Evolutionary conservation across 92 coral and sea anemone genomes (phyloP).

Genomic region (Zoanthus sociatus): DNA sequence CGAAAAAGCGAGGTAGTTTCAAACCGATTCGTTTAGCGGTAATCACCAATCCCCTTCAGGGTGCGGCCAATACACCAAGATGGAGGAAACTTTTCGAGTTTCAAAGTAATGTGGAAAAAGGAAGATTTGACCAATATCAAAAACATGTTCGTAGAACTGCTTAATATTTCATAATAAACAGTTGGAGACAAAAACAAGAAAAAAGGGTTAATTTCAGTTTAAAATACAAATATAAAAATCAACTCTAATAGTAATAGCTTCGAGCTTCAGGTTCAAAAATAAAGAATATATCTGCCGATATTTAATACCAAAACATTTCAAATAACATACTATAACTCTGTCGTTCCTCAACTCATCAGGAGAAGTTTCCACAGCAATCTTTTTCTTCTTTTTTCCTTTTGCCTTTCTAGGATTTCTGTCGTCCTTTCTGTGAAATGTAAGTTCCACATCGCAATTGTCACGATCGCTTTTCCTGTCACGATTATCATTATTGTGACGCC

Average conservation of each 20-base stretch:
- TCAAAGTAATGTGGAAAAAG: too few species aligned
- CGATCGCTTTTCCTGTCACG: conserved; percentile 5
- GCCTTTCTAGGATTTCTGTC: not conserved
- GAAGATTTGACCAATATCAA: too few species aligned
- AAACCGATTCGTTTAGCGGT: too few species aligned
- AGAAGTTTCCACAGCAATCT: not conserved
- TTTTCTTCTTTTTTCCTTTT: conserved; percentile 10
- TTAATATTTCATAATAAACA: too few species aligned
- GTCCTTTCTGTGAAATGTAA: not conserved
- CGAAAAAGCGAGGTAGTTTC: too few species aligned
- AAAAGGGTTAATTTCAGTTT: not conserved
- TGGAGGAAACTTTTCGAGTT: too few species aligned
- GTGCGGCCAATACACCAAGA: too few species aligned
- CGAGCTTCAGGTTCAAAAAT: too few species aligned
- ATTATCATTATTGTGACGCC: not conserved
- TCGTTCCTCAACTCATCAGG: not conserved
- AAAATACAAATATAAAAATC: not conserved
- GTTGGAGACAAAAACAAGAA: too few species aligned
- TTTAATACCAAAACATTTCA: not conserved
- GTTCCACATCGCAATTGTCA: not conserved
- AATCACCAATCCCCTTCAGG: too few species aligned
- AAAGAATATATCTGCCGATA: too few species aligned
- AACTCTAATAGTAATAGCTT: not conserved
- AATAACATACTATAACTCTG: not conserved
- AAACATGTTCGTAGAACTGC: too few species aligned